Evolutionary conservation across 2,888 invertebrate genomes (phyloP).

Genomic region (Hirtodrosophila duncani): DNA sequence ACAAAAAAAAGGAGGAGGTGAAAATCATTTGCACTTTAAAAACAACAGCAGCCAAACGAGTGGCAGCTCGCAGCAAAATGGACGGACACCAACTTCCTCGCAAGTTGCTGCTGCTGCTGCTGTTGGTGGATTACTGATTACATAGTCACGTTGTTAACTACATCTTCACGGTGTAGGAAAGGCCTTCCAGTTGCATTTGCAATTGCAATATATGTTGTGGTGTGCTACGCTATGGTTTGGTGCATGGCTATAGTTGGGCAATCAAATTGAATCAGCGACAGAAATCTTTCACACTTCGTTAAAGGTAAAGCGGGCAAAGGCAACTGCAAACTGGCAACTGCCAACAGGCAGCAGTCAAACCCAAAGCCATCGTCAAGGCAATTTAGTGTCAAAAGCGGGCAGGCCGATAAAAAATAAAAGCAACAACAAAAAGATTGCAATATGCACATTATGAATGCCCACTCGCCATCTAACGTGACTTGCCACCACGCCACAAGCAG

Average conservation of each 20-base stretch:
- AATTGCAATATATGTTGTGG: slow-evolving; percentile 53
- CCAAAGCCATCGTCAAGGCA: slow-evolving; percentile 46
- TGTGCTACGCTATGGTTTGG: slow-evolving; percentile 10
- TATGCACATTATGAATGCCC: slow-evolving; percentile 63
- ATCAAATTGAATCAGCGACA: slow-evolving; percentile 65
- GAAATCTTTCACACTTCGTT: slow-evolving; percentile 72
- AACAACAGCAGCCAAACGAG: slow-evolving; percentile 6
- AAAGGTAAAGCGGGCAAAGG: slow-evolving; percentile 56
- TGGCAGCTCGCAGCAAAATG: not conserved
- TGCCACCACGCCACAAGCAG: slow-evolving; percentile 36
- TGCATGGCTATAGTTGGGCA: slow-evolving; percentile 65
- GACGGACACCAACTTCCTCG: slow-evolving; percentile 5
- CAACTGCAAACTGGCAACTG: too few species aligned
- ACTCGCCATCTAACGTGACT: slow-evolving; percentile 51
- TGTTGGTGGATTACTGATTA: slow-evolving; percentile 43
- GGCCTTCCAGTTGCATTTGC: slow-evolving; percentile 10
- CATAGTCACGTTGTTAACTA: slow-evolving; percentile 73
- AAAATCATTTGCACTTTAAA: slow-evolving; percentile 51
- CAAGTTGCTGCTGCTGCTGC: slow-evolving; percentile 9
- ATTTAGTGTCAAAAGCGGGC: slow-evolving; percentile 67
- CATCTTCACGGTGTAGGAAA: slow-evolving; percentile 65
- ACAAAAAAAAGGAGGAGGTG: slow-evolving; percentile 21
- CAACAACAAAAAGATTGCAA: slow-evolving; percentile 47
- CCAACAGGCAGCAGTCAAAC: slow-evolving; percentile 8
- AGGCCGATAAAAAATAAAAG: slow-evolving; percentile 32